Evolutionary conservation across 2,113 vertebrate genomes (phyloP).

Genomic region (Macquaria australasica): DNA sequence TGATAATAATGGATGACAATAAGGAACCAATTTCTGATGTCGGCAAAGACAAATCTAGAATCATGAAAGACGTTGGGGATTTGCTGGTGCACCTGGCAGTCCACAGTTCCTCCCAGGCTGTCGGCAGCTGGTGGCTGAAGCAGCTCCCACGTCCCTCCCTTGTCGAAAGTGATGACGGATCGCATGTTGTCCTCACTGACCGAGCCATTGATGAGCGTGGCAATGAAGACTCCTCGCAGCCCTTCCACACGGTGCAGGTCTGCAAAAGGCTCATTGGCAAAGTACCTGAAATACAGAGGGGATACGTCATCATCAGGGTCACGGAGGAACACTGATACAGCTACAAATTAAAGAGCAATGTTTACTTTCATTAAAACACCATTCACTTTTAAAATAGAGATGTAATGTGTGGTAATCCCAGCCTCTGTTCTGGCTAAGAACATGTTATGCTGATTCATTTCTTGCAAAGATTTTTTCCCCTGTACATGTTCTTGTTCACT

Average conservation of each 20-base stretch:
- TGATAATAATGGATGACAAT: background rate
- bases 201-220: slow-evolving; percentile 93
- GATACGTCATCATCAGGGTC: background rate
- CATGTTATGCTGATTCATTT: background rate
- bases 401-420: background rate
- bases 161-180: slow-evolving; percentile 98
- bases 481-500: background rate
- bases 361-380: background rate
- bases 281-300: slow-evolving; percentile 86
- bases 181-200: slow-evolving; percentile 96
- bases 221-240: slow-evolving; percentile 93
- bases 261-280: slow-evolving; percentile 95
- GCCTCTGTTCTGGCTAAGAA: background rate
- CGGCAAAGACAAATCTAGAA: background rate
- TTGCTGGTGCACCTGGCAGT: slow-evolving; percentile 88
- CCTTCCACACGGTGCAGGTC: slow-evolving; percentile 96
- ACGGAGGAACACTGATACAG: background rate
- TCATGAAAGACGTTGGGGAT: too few relatives aligned
- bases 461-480: background rate
- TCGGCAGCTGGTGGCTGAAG: slow-evolving; percentile 91
- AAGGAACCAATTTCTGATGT: background rate
- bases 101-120: slow-evolving; percentile 90
- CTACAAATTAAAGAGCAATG: background rate
- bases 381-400: background rate
- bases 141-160: slow-evolving; percentile 98